phyloP scores from a whole-genome alignment of 2,797 vertebrate genomes.

The Pseudomugil gertrudae region DNA sequence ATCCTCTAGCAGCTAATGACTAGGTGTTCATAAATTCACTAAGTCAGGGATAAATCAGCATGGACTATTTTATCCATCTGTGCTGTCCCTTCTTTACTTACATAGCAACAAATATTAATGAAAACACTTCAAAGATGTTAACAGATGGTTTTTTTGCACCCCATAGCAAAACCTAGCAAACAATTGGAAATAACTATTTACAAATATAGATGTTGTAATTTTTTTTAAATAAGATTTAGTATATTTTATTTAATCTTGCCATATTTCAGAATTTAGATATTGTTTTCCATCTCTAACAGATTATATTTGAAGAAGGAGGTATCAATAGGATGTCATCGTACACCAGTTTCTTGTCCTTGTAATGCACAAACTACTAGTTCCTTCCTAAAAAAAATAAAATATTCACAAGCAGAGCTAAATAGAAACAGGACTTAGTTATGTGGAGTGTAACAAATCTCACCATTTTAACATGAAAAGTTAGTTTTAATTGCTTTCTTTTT shows the following conservation, averaged over 20 bases:
- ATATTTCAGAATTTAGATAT: constrained; percentile 24
- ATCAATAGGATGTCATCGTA: background rate
- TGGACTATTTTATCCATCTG: constrained; percentile 17
- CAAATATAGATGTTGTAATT: constrained; percentile 38
- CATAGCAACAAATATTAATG: constrained; percentile 4
- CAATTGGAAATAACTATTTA: constrained; percentile 24
- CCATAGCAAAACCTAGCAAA: constrained; percentile 34
- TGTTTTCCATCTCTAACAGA: background rate
- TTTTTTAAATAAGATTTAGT: constrained; percentile 13
- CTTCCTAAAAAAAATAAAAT: constrained; percentile 8
- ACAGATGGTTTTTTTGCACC: constrained; percentile 18
- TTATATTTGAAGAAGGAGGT: constrained; percentile 7
- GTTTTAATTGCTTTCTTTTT: constrained; percentile 28
- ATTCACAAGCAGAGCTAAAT: background rate
- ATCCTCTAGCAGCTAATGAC: constrained; percentile 89
- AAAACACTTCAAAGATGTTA: constrained; percentile 21
- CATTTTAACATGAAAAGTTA: constrained; percentile 27
- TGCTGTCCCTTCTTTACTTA: background rate
- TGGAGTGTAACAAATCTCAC: constrained; percentile 36
- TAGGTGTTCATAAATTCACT: constrained; percentile 14
- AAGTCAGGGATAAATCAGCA: constrained; percentile 18
- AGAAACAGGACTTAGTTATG: constrained; percentile 15
- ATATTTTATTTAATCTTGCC: constrained; percentile 29
- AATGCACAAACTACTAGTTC: constrained; percentile 13
- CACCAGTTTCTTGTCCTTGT: constrained; percentile 1